phyloP scores from a whole-genome alignment of 2,888 invertebrate genomes.

The Electrophaes corylata region DNA sequence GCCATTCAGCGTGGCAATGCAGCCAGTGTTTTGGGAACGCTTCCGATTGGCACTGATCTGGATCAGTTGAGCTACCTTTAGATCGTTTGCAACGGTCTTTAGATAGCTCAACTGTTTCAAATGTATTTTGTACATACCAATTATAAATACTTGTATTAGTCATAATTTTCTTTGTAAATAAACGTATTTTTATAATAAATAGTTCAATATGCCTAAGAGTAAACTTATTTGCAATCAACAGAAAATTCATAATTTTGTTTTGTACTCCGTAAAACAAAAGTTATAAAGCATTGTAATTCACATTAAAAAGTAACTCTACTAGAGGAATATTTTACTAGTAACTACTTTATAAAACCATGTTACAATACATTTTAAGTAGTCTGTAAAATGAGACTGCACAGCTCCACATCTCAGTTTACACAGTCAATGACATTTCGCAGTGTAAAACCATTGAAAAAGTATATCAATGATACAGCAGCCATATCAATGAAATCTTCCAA shows the following conservation, averaged over 20 bases:
- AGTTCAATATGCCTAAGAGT: constrained; percentile 5
- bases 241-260: constrained; percentile 39
- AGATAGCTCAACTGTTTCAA: no score
- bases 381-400: neutral
- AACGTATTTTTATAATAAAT: no score
- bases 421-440: constrained; percentile 18
- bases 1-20: no score
- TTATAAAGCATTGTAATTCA: constrained; percentile 33
- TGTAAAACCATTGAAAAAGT: constrained; percentile 4
- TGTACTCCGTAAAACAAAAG: constrained; percentile 48
- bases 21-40: no score
- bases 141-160: no score
- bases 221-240: constrained; percentile 24
- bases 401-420: neutral
- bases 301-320: constrained; percentile 28
- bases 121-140: no score
- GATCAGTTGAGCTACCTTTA: no score
- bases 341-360: constrained; percentile 13
- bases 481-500: constrained; percentile 5
- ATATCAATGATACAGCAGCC: constrained; percentile 1
- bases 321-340: constrained; percentile 17
- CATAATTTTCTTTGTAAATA: no score
- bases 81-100: no score
- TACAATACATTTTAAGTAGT: constrained; percentile 27
- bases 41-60: no score